phyloP scores from a whole-genome alignment of 2,888 invertebrate species.

The Trichopria drosophilae region DNA sequence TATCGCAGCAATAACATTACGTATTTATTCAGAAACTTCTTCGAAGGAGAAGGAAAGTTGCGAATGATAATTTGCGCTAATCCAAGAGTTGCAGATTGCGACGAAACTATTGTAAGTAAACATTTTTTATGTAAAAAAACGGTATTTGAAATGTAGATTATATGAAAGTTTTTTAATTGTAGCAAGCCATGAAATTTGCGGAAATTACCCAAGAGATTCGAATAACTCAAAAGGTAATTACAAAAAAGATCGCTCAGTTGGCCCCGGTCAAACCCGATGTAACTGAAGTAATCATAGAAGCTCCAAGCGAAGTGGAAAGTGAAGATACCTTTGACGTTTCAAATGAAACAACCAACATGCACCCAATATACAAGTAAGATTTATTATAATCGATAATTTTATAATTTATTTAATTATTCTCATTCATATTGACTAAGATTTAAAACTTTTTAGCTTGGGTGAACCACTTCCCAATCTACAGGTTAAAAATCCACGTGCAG shows the following conservation, averaged over 20 bases:
- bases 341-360: conserved; percentile 66
- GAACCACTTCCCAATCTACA: conserved; percentile 76
- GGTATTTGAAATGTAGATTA: too few relatives aligned
- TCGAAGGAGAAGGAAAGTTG: conserved; percentile 95
- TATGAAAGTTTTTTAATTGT: conserved; percentile 30
- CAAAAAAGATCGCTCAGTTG: conserved; percentile 66
- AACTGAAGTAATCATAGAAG: conserved; percentile 65
- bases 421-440: too few relatives aligned
- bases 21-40: conserved; percentile 94
- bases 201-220: conserved; percentile 95
- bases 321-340: conserved; percentile 50
- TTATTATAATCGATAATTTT: not conserved
- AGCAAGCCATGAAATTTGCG: conserved; percentile 95
- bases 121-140: not conserved
- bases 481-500: conserved; percentile 67
- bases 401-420: not conserved
- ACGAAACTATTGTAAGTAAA: conserved; percentile 80
- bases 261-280: conserved; percentile 81
- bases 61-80: conserved; percentile 96
- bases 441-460: conserved; percentile 66
- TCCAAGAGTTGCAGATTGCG: conserved; percentile 87
- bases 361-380: conserved; percentile 64
- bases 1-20: conserved; percentile 94
- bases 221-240: conserved; percentile 69
- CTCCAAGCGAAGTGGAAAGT: conserved; percentile 53